Conservation (phyloP, 2,797 vertebrate genomes). For the Pangasius mekongensis region DNA sequence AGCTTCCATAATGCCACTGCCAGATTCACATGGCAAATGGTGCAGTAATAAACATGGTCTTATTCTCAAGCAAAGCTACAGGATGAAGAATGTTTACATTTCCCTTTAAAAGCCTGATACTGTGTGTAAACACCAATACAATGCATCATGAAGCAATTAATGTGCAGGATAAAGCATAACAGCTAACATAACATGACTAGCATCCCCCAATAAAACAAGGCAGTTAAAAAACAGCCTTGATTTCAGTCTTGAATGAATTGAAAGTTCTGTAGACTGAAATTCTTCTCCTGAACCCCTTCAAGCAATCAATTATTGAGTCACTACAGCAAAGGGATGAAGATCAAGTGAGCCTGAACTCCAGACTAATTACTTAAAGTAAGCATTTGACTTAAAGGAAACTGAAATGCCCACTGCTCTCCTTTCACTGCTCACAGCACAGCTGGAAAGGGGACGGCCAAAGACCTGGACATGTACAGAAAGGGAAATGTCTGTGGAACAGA, state of each 20-base stretch:
- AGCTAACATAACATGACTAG: constrained; percentile 1
- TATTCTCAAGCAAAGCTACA: constrained; percentile 13
- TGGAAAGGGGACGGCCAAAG: constrained; percentile 13
- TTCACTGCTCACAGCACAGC: constrained; percentile 20
- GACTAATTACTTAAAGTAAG: constrained; percentile 48
- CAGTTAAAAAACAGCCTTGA: not conserved
- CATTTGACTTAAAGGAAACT: constrained; percentile 36
- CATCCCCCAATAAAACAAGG: not conserved
- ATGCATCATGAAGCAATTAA: constrained; percentile 6
- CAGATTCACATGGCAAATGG: constrained; percentile 25
- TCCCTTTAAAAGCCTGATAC: not conserved
- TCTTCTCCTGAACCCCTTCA: constrained; percentile 21
- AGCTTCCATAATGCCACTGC: constrained; percentile 29
- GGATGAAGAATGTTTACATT: not conserved
- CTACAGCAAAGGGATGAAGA: constrained; percentile 29
- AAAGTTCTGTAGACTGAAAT: constrained; percentile 20
- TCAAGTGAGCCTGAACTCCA: constrained; percentile 40
- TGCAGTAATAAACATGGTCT: constrained; percentile 26
- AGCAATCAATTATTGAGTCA: constrained; percentile 46
- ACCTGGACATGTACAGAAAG: constrained; percentile 6
- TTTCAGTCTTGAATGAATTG: constrained; percentile 1
- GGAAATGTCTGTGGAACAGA: constrained; percentile 33
- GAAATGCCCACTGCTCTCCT: constrained; percentile 24
- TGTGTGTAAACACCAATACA: not conserved
- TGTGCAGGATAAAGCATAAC: not conserved